Evolutionary conservation across 2,113 vertebrate species (phyloP).

Genomic region (Pagrus major): DNA sequence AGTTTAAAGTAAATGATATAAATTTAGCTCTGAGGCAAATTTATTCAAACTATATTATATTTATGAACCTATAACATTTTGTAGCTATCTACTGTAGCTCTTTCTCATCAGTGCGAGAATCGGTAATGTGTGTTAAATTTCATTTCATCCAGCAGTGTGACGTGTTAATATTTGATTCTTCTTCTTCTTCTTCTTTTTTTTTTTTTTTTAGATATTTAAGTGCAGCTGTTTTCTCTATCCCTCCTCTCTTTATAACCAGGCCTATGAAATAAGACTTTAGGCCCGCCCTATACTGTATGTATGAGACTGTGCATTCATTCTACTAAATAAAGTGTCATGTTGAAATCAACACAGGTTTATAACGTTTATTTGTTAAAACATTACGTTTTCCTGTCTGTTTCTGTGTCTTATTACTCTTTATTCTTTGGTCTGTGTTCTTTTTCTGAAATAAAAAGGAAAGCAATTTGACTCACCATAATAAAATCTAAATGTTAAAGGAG

Average conservation of each 20-base stretch:
- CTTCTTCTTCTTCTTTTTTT: conserved; percentile 10
- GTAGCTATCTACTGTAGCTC: conserved; percentile 80
- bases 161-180: conserved; percentile 61
- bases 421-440: neutral
- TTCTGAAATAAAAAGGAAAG: neutral
- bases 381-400: neutral
- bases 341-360: conserved; percentile 43
- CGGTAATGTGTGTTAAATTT: conserved; percentile 58
- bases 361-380: neutral
- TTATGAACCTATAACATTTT: conserved; percentile 83
- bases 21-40: conserved; percentile 79
- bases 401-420: neutral
- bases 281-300: conserved; percentile 71
- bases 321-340: conserved; percentile 82
- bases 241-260: conserved; percentile 60
- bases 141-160: conserved; percentile 65
- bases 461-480: neutral
- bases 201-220: conserved; percentile 62
- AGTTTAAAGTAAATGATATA: conserved; percentile 73
- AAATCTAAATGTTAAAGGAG: neutral
- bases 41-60: conserved; percentile 83
- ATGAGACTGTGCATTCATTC: conserved; percentile 78
- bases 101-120: conserved; percentile 67
- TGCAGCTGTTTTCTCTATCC: conserved; percentile 64
- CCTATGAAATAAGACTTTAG: conserved; percentile 54